Conservation (phyloP, 2,888 invertebrate species). For the Chymomyza caudatula region DNA sequence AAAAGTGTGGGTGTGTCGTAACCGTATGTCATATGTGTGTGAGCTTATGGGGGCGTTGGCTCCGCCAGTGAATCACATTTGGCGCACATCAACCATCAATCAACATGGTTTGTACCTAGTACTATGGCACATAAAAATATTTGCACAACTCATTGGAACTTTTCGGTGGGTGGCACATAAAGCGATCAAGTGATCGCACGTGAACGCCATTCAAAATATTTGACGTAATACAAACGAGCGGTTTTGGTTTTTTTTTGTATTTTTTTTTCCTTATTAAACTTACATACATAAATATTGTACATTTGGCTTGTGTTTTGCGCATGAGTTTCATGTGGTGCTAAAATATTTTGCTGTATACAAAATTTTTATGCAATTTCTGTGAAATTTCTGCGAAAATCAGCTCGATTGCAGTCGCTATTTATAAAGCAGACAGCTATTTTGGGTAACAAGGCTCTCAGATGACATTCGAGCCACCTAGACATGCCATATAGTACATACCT, state of each 20-base stretch:
- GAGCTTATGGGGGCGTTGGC: not conserved
- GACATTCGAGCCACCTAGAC: too few species aligned
- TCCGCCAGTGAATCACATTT: constrained; percentile 3
- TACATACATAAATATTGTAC: constrained; percentile 32
- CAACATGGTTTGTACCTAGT: not conserved
- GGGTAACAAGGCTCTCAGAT: not conserved
- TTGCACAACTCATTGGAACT: constrained; percentile 55
- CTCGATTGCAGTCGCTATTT: not conserved
- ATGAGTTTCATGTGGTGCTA: constrained; percentile 7
- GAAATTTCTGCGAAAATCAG: not conserved
- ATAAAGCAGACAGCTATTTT: not conserved
- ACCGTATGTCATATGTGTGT: not conserved
- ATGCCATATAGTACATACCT: too few species aligned
- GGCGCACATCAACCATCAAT: constrained; percentile 45
- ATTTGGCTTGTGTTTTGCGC: constrained; percentile 30
- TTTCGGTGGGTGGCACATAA: constrained; percentile 39
- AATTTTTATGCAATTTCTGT: constrained; percentile 47
- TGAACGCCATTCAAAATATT: constrained; percentile 47
- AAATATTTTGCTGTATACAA: constrained; percentile 13
- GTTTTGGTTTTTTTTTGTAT: not conserved
- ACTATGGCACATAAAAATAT: constrained; percentile 26
- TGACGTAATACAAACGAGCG: constrained; percentile 18
- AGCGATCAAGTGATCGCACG: constrained; percentile 67
- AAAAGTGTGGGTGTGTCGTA: not conserved
- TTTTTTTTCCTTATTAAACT: constrained; percentile 8